phyloP scores from a whole-genome alignment of 2,888 invertebrate species.

The Meganola albula region DNA sequence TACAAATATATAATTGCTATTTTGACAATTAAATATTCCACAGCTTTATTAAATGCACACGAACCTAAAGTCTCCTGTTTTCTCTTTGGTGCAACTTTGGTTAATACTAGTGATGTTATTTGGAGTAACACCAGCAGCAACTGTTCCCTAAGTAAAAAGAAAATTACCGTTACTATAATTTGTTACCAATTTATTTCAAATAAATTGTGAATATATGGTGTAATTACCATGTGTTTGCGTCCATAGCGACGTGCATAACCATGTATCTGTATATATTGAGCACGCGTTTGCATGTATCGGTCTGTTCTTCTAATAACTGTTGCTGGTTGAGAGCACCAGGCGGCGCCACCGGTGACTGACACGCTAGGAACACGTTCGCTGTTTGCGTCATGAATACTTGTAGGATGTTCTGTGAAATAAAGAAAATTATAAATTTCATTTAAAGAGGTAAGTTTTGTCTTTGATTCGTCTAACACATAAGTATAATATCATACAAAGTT shows the following conservation, averaged over 20 bases:
- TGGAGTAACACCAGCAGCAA: constrained; percentile 90
- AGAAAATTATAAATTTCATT: too few species aligned
- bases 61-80: constrained; percentile 84
- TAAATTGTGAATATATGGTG: constrained; percentile 4
- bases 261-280: constrained; percentile 97
- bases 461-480: too few species aligned
- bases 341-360: constrained; percentile 74
- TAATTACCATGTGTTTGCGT: constrained; percentile 90
- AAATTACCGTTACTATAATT: not conserved
- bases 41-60: too few species aligned
- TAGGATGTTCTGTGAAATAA: constrained; percentile 82
- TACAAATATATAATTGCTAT: not conserved
- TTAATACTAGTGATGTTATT: constrained; percentile 93
- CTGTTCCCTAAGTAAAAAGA: constrained; percentile 85
- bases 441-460: too few species aligned
- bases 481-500: too few species aligned
- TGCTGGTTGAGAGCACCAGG: constrained; percentile 71
- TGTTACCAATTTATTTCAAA: not conserved
- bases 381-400: constrained; percentile 96
- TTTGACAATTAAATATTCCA: too few species aligned
- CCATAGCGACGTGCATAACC: constrained; percentile 97
- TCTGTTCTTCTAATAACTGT: constrained; percentile 92
- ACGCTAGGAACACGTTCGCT: constrained; percentile 92
- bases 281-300: constrained; percentile 96
- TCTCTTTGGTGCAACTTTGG: constrained; percentile 85